phyloP scores from a whole-genome alignment of 1,140 invertebrate genomes.

The Pseudomyrmex flavicornis region DNA sequence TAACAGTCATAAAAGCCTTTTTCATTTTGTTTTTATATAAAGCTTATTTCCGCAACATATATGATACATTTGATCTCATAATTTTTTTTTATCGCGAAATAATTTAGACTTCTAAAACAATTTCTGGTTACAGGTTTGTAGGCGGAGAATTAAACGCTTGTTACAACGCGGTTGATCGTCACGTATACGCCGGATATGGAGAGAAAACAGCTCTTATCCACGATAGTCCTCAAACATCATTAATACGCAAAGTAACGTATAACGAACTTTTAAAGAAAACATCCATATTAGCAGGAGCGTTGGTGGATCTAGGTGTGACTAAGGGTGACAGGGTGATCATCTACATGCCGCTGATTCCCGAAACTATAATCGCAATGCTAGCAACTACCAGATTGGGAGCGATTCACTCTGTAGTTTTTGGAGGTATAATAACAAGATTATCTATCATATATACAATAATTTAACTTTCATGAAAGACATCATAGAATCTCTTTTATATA shows the following conservation, averaged over 20 bases:
- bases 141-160: constrained; percentile 96
- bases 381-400: constrained; percentile 93
- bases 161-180: constrained; percentile 96
- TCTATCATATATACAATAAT: background rate
- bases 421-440: constrained; percentile 86
- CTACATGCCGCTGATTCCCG: constrained; percentile 96
- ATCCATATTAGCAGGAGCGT: constrained; percentile 90
- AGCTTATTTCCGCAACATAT: too few species aligned
- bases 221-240: constrained; percentile 94
- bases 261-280: constrained; percentile 92
- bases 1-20: too few species aligned
- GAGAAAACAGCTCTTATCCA: constrained; percentile 93
- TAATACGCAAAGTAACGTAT: constrained; percentile 92
- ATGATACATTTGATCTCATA: too few species aligned
- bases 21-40: too few species aligned
- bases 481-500: background rate
- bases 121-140: constrained; percentile 88
- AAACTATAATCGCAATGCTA: constrained; percentile 94
- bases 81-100: background rate
- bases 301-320: constrained; percentile 90
- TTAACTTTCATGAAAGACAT: background rate
- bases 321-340: constrained; percentile 93
- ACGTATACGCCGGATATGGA: constrained; percentile 92
- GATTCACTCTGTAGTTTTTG: constrained; percentile 95
- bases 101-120: background rate